phyloP scores from a whole-genome alignment of 2,113 vertebrate species.

The Tetrao urogallus region DNA sequence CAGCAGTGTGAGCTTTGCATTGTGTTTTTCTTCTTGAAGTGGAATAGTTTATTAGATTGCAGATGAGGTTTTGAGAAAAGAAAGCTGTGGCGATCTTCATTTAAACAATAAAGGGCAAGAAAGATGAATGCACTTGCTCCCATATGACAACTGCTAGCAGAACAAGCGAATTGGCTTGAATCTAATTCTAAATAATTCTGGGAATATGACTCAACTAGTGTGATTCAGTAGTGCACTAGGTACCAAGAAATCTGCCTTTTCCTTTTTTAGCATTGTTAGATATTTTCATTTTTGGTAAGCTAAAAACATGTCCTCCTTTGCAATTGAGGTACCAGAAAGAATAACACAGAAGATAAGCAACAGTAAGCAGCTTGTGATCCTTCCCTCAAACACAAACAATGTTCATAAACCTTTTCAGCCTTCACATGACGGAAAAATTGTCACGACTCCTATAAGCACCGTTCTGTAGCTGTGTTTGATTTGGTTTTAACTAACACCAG shows the following conservation, averaged over 20 bases:
- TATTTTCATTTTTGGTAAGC: neutral
- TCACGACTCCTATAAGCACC: neutral
- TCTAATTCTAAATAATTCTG: conserved; percentile 54
- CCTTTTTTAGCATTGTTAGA: neutral
- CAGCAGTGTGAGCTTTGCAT: neutral
- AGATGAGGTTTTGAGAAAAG: conserved; percentile 5
- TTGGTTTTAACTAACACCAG: neutral
- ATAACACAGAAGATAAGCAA: neutral
- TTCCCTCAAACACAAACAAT: neutral
- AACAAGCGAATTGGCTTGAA: conserved; percentile 43
- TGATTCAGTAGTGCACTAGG: conserved; percentile 41
- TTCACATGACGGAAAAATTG: neutral
- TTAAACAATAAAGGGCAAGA: conserved; percentile 43
- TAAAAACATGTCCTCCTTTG: neutral
- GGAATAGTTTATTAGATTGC: conserved; percentile 30
- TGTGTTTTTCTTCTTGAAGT: conserved; percentile 7
- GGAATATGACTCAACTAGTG: conserved; percentile 41
- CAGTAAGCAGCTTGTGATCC: neutral
- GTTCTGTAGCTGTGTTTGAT: neutral
- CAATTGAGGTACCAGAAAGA: neutral
- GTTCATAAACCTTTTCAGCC: neutral
- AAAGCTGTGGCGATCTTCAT: conserved; percentile 31
- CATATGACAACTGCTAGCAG: conserved; percentile 3
- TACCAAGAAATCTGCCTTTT: conserved; percentile 27
- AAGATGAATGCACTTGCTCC: conserved; percentile 33